Conservation (phyloP, 2,113 vertebrate species). For the Campylomormyrus numenius region DNA sequence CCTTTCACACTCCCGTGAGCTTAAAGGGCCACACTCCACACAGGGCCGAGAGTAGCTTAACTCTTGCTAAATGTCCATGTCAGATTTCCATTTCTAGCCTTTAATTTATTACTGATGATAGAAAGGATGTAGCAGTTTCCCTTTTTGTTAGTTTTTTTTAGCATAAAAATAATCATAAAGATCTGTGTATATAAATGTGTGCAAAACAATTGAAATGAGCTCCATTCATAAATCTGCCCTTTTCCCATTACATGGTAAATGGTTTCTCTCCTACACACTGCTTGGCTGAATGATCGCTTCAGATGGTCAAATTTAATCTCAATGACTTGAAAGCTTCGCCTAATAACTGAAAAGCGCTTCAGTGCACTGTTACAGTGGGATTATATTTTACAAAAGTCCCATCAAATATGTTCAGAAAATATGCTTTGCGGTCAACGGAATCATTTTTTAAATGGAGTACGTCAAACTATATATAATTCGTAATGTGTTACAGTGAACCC, state of each 20-base stretch:
- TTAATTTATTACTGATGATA: neutral
- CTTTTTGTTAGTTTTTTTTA: neutral
- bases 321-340: constrained; percentile 6
- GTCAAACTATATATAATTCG: constrained; percentile 32
- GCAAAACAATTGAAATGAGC: neutral
- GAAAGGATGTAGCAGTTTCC: neutral
- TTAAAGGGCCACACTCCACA: constrained; percentile 20
- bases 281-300: neutral
- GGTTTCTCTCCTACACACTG: neutral
- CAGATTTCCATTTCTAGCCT: neutral
- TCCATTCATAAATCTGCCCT: neutral
- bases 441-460: constrained; percentile 37
- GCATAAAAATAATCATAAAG: neutral
- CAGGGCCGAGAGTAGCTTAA: neutral
- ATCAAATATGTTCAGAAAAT: neutral
- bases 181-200: neutral
- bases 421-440: constrained; percentile 25
- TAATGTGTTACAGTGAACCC: constrained; percentile 20
- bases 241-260: neutral
- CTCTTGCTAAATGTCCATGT: neutral
- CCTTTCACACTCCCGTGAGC: constrained; percentile 21
- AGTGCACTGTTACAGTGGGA: neutral
- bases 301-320: neutral
- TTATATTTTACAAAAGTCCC: constrained; percentile 17
- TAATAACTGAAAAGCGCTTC: constrained; percentile 3